These are phyloP conservation scores for Philopedon plagiatum DNA, from an alignment of 2,888 invertebrate species.

Conservation along the genomic window DNA sequence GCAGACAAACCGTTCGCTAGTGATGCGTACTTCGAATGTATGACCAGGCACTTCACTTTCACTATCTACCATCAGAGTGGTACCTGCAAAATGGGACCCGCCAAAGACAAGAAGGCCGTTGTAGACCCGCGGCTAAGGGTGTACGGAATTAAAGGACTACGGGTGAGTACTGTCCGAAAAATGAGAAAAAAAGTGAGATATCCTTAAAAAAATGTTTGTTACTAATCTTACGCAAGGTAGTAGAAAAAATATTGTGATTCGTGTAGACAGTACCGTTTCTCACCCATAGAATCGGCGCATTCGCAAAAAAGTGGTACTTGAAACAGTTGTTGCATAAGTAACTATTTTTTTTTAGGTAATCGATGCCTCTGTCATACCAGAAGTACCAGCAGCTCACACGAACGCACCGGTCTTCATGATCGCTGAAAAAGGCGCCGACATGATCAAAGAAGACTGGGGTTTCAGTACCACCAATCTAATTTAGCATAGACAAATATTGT, in stretches of 20 bases:
- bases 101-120: slow-evolving; percentile 73
- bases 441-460: slow-evolving; percentile 75
- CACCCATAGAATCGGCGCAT: too few species aligned
- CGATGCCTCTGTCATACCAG: slow-evolving; percentile 86
- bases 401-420: slow-evolving; percentile 86
- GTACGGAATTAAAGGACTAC: slow-evolving; percentile 77
- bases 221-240: too few species aligned
- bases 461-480: slow-evolving; percentile 30
- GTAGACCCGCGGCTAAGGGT: slow-evolving; percentile 76
- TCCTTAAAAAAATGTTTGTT: too few species aligned
- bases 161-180: slow-evolving; percentile 65
- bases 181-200: too few species aligned
- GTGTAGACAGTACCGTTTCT: too few species aligned
- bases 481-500: background rate
- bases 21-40: slow-evolving; percentile 81
- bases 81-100: slow-evolving; percentile 78
- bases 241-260: too few species aligned
- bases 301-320: too few species aligned
- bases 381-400: slow-evolving; percentile 82
- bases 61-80: slow-evolving; percentile 80
- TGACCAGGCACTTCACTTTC: slow-evolving; percentile 77
- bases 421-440: slow-evolving; percentile 83
- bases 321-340: too few species aligned
- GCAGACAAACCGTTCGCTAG: slow-evolving; percentile 73
- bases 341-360: slow-evolving; percentile 70